Base-by-base conservation (phyloP, 2,888 invertebrate genomes). In the Euspilapteryx auroguttella region DNA sequence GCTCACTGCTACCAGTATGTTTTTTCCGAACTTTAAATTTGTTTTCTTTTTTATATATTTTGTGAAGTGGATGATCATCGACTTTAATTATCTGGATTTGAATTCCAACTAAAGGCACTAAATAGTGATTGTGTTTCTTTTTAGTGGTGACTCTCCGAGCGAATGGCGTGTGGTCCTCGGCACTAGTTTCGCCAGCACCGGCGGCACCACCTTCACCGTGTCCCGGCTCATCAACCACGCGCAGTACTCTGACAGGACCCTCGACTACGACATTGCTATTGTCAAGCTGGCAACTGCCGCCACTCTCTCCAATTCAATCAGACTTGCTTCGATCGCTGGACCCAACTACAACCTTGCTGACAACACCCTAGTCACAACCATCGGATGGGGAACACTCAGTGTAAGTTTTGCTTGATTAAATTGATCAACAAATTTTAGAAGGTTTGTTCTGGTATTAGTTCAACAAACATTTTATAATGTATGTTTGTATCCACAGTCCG, bases 1-100 rank as follows among this genome's bases (percentile, higher is more conserved):
- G 55, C 61, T 29, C 59, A 62, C 32, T 65, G 64, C 33, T 56
- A 35, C 37, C n/a, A 24, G 64, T 64, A 44, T 44, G 56, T 50
- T 13, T n/a, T n/a, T n/a, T n/a, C n/a, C n/a, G n/a, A n/a, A n/a
- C n/a, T n/a, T n/a, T n/a, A n/a, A n/a, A n/a, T n/a, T n/a, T n/a
- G n/a, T n/a, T n/a, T n/a, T n/a, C n/a, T n/a, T n/a, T n/a, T n/a
- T n/a, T n/a, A n/a, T n/a, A n/a, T n/a, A n/a, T n/a, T n/a, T n/a
- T n/a, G n/a, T n/a, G n/a, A n/a, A n/a, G n/a, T n/a, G n/a, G n/a
- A n/a, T n/a, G n/a, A n/a, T n/a, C n/a, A n/a, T n/a, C n/a, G n/a
- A n/a, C n/a, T n/a, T n/a, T n/a, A n/a, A n/a, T n/a, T n/a, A n/a
- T n/a, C n/a, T n/a, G n/a, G n/a, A n/a, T n/a, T n/a, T n/a, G n/a